Percentiles rank a stretch among this genome's conserved stretches.
These are phyloP conservation scores for Dreissena rostriformis DNA, from an alignment of 1,140 invertebrate species.

Conservation along the genomic window DNA sequence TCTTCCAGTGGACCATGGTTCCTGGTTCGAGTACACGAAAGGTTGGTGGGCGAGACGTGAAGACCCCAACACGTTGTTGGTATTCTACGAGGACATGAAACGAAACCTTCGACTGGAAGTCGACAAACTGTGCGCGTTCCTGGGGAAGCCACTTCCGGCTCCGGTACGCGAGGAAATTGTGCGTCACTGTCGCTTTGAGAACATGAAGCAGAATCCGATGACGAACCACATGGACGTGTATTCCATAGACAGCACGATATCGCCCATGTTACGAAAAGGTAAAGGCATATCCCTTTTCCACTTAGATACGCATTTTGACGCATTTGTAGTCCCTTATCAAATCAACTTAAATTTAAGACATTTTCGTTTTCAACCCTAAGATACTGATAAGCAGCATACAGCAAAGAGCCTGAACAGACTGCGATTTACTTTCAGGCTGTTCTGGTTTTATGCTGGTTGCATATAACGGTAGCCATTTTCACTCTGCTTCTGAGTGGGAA, in stretches of 20 bases:
- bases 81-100: constrained; percentile 90
- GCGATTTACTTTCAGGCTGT: no score
- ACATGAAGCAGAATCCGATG: constrained; percentile 87
- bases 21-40: constrained; percentile 78
- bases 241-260: constrained; percentile 76
- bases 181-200: constrained; percentile 83
- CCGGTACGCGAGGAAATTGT: constrained; percentile 75
- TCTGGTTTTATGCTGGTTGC: no score
- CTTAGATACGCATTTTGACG: no score
- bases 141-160: constrained; percentile 79
- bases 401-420: no score
- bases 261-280: constrained; percentile 77
- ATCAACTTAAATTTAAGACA: neutral
- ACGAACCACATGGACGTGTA: constrained; percentile 86
- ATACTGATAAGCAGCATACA: no score
- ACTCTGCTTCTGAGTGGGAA: no score
- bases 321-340: neutral
- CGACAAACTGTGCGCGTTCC: constrained; percentile 80
- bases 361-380: no score
- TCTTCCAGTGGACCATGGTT: constrained; percentile 75
- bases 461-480: no score
- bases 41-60: constrained; percentile 87
- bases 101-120: constrained; percentile 68
- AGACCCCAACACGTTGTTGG: constrained; percentile 89
- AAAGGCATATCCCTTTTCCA: constrained; percentile 3